Evolutionary conservation across 2,888 invertebrate genomes (phyloP).

Genomic region (Orthonevra nobilis): DNA sequence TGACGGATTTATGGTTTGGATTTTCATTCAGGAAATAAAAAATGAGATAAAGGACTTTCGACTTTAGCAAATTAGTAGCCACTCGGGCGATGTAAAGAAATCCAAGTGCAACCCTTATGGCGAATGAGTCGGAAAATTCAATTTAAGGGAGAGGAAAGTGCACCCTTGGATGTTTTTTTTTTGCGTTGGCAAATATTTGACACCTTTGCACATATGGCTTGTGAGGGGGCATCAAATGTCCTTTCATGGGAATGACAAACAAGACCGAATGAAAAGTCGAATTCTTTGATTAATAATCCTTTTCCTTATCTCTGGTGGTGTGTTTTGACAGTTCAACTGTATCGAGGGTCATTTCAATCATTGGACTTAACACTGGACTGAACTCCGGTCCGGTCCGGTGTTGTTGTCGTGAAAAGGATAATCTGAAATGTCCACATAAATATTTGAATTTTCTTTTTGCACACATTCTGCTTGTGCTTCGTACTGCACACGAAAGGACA

Average conservation of each 20-base stretch:
- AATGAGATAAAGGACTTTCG: constrained; percentile 33
- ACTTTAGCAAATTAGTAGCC: constrained; percentile 63
- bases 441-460: constrained; percentile 75
- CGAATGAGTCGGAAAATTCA: constrained; percentile 35
- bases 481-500: constrained; percentile 41
- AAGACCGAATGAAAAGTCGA: constrained; percentile 72
- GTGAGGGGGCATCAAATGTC: constrained; percentile 27
- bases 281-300: constrained; percentile 79
- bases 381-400: not conserved
- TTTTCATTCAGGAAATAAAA: constrained; percentile 17
- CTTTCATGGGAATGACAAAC: constrained; percentile 4
- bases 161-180: no score
- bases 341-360: constrained; percentile 59
- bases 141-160: constrained; percentile 20
- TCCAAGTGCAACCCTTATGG: constrained; percentile 7
- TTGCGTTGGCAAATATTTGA: constrained; percentile 59
- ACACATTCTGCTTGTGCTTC: constrained; percentile 5
- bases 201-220: constrained; percentile 47
- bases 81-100: constrained; percentile 39
- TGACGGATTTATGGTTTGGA: constrained; percentile 72
- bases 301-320: constrained; percentile 71
- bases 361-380: not conserved
- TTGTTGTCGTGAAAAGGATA: constrained; percentile 73
- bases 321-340: constrained; percentile 66
- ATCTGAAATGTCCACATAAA: constrained; percentile 79